Conservation (phyloP, 2,888 invertebrate genomes). For the Pomacea canaliculata region DNA sequence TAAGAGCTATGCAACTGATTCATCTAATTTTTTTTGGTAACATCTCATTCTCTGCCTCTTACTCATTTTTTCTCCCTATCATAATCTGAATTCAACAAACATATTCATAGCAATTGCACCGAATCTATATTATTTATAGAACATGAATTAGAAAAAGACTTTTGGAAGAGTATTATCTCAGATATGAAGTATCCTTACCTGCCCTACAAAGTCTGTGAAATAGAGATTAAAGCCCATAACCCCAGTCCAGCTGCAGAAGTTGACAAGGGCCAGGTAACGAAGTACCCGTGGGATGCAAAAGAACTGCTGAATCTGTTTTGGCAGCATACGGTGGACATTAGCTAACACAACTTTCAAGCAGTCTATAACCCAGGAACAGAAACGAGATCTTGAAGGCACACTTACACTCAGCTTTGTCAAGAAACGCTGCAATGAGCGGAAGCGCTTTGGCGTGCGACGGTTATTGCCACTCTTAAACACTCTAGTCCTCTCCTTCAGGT, state of each 20-base stretch:
- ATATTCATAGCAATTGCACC: too few species aligned
- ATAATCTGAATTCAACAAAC: too few species aligned
- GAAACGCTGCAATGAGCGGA: slow-evolving; percentile 18
- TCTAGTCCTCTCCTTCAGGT: slow-evolving; percentile 22
- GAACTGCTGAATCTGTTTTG: slow-evolving; percentile 50
- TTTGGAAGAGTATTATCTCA: not conserved
- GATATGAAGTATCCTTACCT: slow-evolving; percentile 65
- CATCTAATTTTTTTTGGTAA: too few species aligned
- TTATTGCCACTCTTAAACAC: slow-evolving; percentile 2
- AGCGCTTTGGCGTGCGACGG: slow-evolving; percentile 9
- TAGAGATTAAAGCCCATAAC: slow-evolving; percentile 96
- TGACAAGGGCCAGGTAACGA: slow-evolving; percentile 88
- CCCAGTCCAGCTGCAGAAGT: slow-evolving; percentile 97
- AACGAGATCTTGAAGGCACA: slow-evolving; percentile 10
- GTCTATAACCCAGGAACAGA: slow-evolving; percentile 2
- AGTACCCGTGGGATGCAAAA: slow-evolving; percentile 85
- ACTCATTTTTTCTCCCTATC: too few species aligned
- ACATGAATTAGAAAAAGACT: too few species aligned
- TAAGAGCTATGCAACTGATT: too few species aligned
- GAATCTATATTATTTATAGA: too few species aligned
- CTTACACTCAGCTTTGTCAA: slow-evolving; percentile 13
- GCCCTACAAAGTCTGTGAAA: slow-evolving; percentile 96
- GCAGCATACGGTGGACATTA: slow-evolving; percentile 36
- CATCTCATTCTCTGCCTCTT: too few species aligned
- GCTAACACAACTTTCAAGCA: slow-evolving; percentile 9